These are phyloP conservation scores for Harpalus rufipes DNA, from an alignment of 2,888 invertebrate species.

Conservation along the genomic window DNA sequence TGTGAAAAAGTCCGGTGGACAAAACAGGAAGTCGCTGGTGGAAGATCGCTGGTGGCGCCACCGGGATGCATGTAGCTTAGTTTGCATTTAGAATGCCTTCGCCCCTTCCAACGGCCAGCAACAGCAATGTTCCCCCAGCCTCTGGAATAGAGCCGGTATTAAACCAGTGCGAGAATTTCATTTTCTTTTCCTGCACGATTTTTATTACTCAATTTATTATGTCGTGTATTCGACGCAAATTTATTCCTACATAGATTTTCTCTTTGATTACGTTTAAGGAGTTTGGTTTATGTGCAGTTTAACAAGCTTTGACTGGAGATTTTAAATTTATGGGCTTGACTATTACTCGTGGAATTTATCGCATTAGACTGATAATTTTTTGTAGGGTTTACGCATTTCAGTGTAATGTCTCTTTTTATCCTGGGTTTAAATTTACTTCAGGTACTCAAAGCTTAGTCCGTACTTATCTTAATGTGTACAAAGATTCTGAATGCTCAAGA, in stretches of 20 bases:
- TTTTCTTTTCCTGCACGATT: constrained; percentile 64
- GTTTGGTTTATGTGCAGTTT: constrained; percentile 61
- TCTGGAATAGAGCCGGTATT: constrained; percentile 35
- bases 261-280: constrained; percentile 62
- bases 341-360: constrained; percentile 49
- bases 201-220: constrained; percentile 65
- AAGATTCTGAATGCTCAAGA: not conserved
- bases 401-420: constrained; percentile 44
- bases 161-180: constrained; percentile 64
- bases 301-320: constrained; percentile 62
- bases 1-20: too few relatives aligned
- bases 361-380: constrained; percentile 50
- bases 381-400: constrained; percentile 26
- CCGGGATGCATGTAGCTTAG: constrained; percentile 55
- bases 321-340: constrained; percentile 53
- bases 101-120: not conserved
- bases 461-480: constrained; percentile 36
- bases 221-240: constrained; percentile 59
- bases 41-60: constrained; percentile 26
- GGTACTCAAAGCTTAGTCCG: constrained; percentile 22
- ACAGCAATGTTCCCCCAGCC: not conserved
- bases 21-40: not conserved
- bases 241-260: constrained; percentile 62
- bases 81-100: constrained; percentile 65
- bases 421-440: constrained; percentile 21